Evolutionary conservation across 2,797 vertebrate genomes (phyloP).

Genomic region (Gouania willdenowi): DNA sequence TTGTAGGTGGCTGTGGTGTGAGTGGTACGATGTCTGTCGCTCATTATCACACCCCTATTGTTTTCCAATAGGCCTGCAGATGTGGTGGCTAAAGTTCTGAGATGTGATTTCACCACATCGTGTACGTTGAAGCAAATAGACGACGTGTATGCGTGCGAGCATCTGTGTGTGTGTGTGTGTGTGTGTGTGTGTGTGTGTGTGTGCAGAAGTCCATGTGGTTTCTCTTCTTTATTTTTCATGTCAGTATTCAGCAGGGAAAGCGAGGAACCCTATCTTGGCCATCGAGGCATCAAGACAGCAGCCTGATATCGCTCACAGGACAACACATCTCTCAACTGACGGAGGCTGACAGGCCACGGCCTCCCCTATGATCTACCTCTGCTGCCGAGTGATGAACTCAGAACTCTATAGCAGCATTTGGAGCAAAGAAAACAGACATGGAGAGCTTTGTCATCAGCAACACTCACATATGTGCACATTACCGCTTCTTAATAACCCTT

Average conservation of each 20-base stretch:
- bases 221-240: slow-evolving; percentile 23
- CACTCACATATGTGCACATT: slow-evolving; percentile 22
- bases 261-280: slow-evolving; percentile 18
- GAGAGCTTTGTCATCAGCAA: slow-evolving; percentile 44
- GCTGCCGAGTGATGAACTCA: slow-evolving; percentile 46
- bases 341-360: slow-evolving; percentile 16
- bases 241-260: slow-evolving; percentile 7
- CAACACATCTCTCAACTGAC: slow-evolving; percentile 32
- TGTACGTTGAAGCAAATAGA: slow-evolving; percentile 6
- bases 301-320: slow-evolving; percentile 16
- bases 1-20: slow-evolving; percentile 60
- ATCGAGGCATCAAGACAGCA: slow-evolving; percentile 25
- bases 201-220: slow-evolving; percentile 17
- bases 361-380: slow-evolving; percentile 38
- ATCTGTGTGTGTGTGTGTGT: neutral
- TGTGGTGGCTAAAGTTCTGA: slow-evolving; percentile 42
- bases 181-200: slow-evolving; percentile 4
- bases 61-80: slow-evolving; percentile 57
- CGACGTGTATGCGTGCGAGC: neutral
- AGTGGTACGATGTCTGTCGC: slow-evolving; percentile 58
- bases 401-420: slow-evolving; percentile 11
- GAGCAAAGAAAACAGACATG: slow-evolving; percentile 12
- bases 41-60: slow-evolving; percentile 66
- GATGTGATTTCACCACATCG: slow-evolving; percentile 50
- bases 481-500: no score